Evolutionary conservation across 2,113 vertebrate genomes (phyloP).

Genomic region (Arizona elegans): DNA sequence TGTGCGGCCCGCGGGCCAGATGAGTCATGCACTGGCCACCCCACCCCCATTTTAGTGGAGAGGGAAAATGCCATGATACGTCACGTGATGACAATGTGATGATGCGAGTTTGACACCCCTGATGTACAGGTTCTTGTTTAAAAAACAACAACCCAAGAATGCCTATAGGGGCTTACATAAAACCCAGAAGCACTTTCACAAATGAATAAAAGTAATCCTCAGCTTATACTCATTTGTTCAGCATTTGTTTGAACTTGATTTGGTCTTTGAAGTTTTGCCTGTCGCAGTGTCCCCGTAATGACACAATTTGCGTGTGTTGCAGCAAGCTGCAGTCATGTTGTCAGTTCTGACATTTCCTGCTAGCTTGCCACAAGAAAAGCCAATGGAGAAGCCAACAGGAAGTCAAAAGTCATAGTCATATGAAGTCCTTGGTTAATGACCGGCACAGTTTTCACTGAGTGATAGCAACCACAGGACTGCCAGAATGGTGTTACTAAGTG

Average conservation of each 20-base stretch:
- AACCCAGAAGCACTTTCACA: not conserved
- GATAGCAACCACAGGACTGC: not conserved
- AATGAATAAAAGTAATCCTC: not conserved
- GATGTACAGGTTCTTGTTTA: not conserved
- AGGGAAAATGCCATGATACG: no score
- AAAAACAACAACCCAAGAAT: not conserved
- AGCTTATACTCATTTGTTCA: not conserved
- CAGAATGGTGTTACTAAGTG: not conserved
- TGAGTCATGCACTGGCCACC: no score
- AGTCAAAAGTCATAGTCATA: not conserved
- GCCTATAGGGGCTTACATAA: not conserved
- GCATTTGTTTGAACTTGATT: not conserved
- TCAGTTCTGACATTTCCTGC: not conserved
- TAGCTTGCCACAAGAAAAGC: not conserved
- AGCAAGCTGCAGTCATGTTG: not conserved
- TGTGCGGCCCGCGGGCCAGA: no score
- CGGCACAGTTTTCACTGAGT: not conserved
- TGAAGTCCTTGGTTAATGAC: not conserved
- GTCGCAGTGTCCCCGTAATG: not conserved
- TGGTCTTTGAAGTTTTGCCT: not conserved
- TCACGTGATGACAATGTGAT: no score
- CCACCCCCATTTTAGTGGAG: no score
- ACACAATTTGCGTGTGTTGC: not conserved
- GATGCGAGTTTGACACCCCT: no score
- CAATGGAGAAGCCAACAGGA: not conserved